Evolutionary conservation across 1,140 invertebrate genomes (phyloP).

Genomic region (Agrilus planipennis): DNA sequence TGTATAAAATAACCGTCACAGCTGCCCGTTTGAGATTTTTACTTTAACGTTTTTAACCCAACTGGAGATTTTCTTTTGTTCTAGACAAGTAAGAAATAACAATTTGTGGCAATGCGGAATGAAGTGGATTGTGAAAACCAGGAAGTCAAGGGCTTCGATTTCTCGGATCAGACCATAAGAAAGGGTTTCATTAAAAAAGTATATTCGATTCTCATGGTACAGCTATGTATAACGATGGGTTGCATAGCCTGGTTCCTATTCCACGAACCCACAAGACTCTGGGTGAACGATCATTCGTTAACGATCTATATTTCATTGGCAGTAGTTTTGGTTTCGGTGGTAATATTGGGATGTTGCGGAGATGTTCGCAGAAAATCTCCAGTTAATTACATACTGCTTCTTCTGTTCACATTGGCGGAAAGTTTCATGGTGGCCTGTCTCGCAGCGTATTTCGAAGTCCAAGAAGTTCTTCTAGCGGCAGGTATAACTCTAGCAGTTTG

Average conservation of each 20-base stretch:
- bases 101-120: too few relatives aligned
- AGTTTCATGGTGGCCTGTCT: constrained; percentile 61
- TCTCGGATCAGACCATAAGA: constrained; percentile 59
- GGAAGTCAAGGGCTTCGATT: constrained; percentile 61
- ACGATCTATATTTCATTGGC: constrained; percentile 54
- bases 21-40: too few relatives aligned
- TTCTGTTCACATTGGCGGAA: constrained; percentile 71
- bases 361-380: constrained; percentile 71
- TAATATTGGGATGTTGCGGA: constrained; percentile 81
- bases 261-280: constrained; percentile 49
- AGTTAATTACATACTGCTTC: constrained; percentile 81
- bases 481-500: constrained; percentile 71
- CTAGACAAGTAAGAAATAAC: too few relatives aligned
- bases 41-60: too few relatives aligned
- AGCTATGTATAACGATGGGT: constrained; percentile 65
- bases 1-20: too few relatives aligned
- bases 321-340: constrained; percentile 60
- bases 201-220: constrained; percentile 70
- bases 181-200: constrained; percentile 65
- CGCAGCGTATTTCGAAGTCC: constrained; percentile 43
- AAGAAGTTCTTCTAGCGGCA: constrained; percentile 66
- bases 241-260: constrained; percentile 69
- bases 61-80: too few relatives aligned
- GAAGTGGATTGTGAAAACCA: too few relatives aligned
- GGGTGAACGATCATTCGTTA: constrained; percentile 36